A percentile compares a stretch with the other conserved stretches of the same genome.
phyloP scores from a whole-genome alignment of 2,797 vertebrate species.

The Anisognathus igniventris region DNA sequence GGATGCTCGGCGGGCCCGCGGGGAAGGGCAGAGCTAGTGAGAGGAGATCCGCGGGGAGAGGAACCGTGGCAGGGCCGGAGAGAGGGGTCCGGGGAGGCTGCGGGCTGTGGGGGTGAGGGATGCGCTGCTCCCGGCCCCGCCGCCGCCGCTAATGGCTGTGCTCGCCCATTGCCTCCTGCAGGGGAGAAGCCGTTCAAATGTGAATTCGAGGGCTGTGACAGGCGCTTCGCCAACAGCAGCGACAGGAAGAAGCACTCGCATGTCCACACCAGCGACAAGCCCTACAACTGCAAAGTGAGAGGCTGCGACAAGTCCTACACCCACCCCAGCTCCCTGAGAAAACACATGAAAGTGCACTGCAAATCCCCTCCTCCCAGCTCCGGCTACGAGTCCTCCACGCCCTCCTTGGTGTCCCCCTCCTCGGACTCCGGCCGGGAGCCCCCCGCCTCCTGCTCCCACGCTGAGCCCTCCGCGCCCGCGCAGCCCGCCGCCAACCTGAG shows the following conservation, averaged over 20 bases:
- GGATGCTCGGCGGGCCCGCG: neutral
- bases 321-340: slow-evolving; percentile 95
- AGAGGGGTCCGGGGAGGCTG: neutral
- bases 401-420: slow-evolving; percentile 89
- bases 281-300: slow-evolving; percentile 98
- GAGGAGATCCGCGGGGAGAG: neutral
- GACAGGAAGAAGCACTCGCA: slow-evolving; percentile 98
- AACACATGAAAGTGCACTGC: slow-evolving; percentile 99
- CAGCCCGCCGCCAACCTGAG: slow-evolving; percentile 88
- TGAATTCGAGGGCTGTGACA: slow-evolving; percentile 95
- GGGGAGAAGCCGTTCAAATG: slow-evolving; percentile 98
- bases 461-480: slow-evolving; percentile 80
- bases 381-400: slow-evolving; percentile 92
- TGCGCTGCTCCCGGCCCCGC: neutral
- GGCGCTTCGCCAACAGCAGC: slow-evolving; percentile 98
- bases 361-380: slow-evolving; percentile 95
- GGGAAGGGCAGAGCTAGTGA: neutral
- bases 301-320: slow-evolving; percentile 99
- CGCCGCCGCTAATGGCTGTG: slow-evolving; percentile 49
- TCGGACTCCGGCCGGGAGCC: slow-evolving; percentile 89
- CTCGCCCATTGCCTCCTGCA: slow-evolving; percentile 72
- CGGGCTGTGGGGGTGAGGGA: neutral
- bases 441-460: slow-evolving; percentile 77
- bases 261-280: slow-evolving; percentile 98
- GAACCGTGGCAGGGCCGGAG: neutral